phyloP scores from a whole-genome alignment of 2,113 vertebrate species.

The Talpa occidentalis region DNA sequence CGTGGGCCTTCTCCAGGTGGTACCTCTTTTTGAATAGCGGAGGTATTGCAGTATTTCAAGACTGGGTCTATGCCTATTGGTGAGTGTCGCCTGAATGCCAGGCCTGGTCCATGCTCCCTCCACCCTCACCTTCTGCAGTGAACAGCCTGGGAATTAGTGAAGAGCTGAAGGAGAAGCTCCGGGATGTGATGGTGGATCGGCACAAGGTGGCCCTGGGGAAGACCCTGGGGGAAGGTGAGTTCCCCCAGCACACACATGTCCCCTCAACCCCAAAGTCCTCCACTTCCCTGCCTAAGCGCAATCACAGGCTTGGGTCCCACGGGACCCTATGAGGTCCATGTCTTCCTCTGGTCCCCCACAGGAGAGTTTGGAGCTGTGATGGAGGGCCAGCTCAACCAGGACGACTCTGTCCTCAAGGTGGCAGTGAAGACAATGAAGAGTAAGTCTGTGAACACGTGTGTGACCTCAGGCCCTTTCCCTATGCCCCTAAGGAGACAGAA shows the following conservation, averaged over 20 bases:
- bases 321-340: background rate
- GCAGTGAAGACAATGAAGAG: conserved; percentile 98
- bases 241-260: too few species aligned
- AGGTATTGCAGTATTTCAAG: background rate
- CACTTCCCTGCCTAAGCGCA: background rate
- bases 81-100: background rate
- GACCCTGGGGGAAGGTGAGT: conserved; percentile 93
- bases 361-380: conserved; percentile 96
- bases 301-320: background rate
- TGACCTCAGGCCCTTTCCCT: background rate
- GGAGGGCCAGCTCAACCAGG: conserved; percentile 94
- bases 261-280: background rate
- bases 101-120: background rate
- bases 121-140: conserved; percentile 84
- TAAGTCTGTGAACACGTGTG: conserved; percentile 82
- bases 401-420: conserved; percentile 92
- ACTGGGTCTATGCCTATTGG: background rate
- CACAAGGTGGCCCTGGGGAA: conserved; percentile 95
- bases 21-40: background rate
- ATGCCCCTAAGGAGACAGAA: background rate
- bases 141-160: conserved; percentile 94
- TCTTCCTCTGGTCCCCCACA: conserved; percentile 64
- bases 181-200: conserved; percentile 95
- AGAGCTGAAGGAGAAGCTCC: conserved; percentile 93
- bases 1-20: background rate